Evolutionary conservation across 2,888 invertebrate species (phyloP), one percentile per base, ranked within the genome.

Genomic region (Tridacna gigas): DNA sequence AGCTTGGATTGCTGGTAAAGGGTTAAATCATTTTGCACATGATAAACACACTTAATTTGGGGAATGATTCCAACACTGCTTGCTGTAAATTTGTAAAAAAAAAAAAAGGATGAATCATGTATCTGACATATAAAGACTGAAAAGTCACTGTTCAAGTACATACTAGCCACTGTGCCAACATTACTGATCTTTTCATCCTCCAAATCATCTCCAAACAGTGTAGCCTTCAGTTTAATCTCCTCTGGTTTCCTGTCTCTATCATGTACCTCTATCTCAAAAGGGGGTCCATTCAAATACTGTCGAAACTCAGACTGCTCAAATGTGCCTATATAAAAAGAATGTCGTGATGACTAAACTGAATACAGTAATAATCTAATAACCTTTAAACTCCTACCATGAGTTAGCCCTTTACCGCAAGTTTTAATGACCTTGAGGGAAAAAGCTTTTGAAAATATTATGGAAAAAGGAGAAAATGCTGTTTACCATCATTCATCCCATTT

Each of bases 181-280:
- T 93, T 94, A 87, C 93, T 94, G 77, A 95, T 94, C 77, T 94
- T 94, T 79, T 95, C 94, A 90, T 95, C 95, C 74, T 94, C 94
- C 5, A 93, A 79, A 81, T 94, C 94, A 86, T 94, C 94, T 0
- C 95, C 94, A 89, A 95, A 95, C 74, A 95, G 83, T 18, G 93
- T 88, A 4, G 94, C 91, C 82, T 91, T 92, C 51, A 93, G 80
- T 77, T 90, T 91, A 45, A 89, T 88, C 51, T 92, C 91, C 77
- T 93, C 92, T 20, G 88, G 87, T 65, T 91, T 91, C 25, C 94
- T 80, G 87, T 95, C 94, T 47, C 95, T 88, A 84, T 95, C 95
- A 86, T 95, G 95, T 1, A 95, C 89, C 86, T 94, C 93, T 61
- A 95, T 92, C 78, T 92, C 92, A 79, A 95, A 86, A 9, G 92